These are phyloP conservation scores for Australoheros scitulus DNA, from an alignment of 2,113 vertebrate genomes.

Conservation along the genomic window DNA sequence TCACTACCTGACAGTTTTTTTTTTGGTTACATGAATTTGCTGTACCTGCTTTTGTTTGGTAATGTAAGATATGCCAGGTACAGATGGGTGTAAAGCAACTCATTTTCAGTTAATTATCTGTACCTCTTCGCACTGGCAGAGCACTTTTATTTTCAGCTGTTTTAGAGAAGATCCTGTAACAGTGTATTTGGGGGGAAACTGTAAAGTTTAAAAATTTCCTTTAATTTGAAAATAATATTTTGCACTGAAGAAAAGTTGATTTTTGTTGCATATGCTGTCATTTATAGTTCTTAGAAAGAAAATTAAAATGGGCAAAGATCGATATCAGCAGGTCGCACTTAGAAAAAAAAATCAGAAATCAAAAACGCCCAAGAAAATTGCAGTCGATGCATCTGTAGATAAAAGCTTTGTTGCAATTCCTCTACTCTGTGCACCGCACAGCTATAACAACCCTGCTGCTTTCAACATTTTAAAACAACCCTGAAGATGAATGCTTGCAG, in stretches of 20 bases:
- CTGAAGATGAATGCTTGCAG: background rate
- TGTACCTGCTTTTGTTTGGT: background rate
- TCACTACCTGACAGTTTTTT: background rate
- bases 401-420: background rate
- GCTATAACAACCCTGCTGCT: background rate
- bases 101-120: too few relatives aligned
- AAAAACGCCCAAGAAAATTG: background rate
- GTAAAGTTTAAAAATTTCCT: background rate
- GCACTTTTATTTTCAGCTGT: background rate
- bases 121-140: background rate
- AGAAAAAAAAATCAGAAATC: background rate
- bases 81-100: too few relatives aligned
- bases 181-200: background rate
- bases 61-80: background rate
- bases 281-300: background rate
- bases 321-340: background rate
- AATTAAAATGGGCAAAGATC: background rate
- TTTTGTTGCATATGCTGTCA: background rate
- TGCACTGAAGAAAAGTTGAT: background rate
- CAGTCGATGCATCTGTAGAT: background rate
- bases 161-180: background rate
- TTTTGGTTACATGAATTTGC: background rate
- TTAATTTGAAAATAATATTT: too few relatives aligned
- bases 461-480: background rate
- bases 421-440: background rate